Percentiles rank a stretch among this genome's conserved stretches.
Conservation (phyloP, 1,140 invertebrate genomes). For the Parapsyche elsis region DNA sequence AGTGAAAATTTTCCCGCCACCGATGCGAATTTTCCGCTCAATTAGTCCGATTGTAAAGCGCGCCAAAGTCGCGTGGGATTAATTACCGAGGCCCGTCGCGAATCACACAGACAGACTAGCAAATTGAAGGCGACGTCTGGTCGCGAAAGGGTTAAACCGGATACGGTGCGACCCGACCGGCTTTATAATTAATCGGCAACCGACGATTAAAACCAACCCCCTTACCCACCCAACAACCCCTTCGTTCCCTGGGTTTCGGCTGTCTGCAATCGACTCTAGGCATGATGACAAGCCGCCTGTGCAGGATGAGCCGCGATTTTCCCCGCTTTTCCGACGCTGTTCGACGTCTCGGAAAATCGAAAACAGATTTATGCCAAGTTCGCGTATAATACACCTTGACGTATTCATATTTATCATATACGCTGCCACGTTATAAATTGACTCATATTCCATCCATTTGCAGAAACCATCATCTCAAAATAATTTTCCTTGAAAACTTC, state of each 20-base stretch:
- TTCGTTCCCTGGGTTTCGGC: neutral
- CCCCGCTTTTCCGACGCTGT: neutral
- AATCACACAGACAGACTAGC: neutral
- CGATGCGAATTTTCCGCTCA: slow-evolving; percentile 21
- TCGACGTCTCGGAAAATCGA: slow-evolving; percentile 25
- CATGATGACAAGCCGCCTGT: neutral
- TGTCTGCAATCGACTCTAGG: neutral
- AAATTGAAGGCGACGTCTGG: slow-evolving; percentile 40
- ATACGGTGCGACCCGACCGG: neutral
- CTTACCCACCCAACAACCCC: slow-evolving; percentile 35
- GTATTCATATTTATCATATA: too few species aligned
- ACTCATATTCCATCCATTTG: too few species aligned
- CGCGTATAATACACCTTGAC: too few species aligned
- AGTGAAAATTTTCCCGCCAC: neutral
- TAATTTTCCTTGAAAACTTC: too few species aligned
- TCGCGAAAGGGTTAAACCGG: slow-evolving; percentile 39
- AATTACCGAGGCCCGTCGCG: neutral
- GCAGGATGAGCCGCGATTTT: slow-evolving; percentile 30
- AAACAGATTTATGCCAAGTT: neutral
- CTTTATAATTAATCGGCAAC: slow-evolving; percentile 40
- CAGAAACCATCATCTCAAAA: too few species aligned
- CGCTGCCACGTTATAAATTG: too few species aligned
- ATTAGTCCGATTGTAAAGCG: slow-evolving; percentile 7
- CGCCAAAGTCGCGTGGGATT: slow-evolving; percentile 14
- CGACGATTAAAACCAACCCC: slow-evolving; percentile 43